Evolutionary conservation across 2,113 vertebrate genomes (phyloP), one percentile per base, ranked within the genome.

Genomic region (Hiodon alosoides): DNA sequence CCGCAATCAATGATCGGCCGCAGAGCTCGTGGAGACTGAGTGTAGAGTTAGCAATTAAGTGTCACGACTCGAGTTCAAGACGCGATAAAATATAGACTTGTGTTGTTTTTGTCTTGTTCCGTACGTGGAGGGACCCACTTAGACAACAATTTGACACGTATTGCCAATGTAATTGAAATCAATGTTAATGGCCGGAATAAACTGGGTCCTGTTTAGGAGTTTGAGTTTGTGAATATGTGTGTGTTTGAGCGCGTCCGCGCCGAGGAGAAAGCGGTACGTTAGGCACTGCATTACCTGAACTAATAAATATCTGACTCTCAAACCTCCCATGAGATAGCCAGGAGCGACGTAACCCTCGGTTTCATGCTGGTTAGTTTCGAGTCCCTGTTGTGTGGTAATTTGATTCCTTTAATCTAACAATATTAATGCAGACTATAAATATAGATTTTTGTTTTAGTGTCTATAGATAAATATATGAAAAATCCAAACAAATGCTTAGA

Each of bases 281-380:
- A 68, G 74, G 80, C 73, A 83, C 84, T 77, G 79, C 80, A 80
- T 81, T 82, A 81, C 80, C 80, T 81, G 79, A 78, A 81, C 82
- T 81, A 82, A 81, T 80, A 77, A 79, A 79, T 78, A 80, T 77
- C 75, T 71, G 78, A 69, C 75, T 78, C 52, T 58, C 75, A 61
- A 55, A 55, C 57, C 75, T 70, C 75, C 68, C 75, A 71, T n/a
- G 75, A 76, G 75, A 76, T 71, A 51, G 51, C 68, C 67, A 70
- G 67, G 52, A 76, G 67, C 57, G 65, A 71, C 59, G 70, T 70
- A 68, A 53, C 51, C 59, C 68, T 60, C 51, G 6, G 59, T 50
- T 65, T 64, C 64, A 61, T 65, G 59, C 50, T 7, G 6, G 58
- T 47, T 46, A 46, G n/a, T 53, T 57, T 58, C 60, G 9, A 14